Evolutionary conservation across 2,113 vertebrate genomes (phyloP), one percentile per base, ranked within the genome.

Genomic region (Cathartes aura): DNA sequence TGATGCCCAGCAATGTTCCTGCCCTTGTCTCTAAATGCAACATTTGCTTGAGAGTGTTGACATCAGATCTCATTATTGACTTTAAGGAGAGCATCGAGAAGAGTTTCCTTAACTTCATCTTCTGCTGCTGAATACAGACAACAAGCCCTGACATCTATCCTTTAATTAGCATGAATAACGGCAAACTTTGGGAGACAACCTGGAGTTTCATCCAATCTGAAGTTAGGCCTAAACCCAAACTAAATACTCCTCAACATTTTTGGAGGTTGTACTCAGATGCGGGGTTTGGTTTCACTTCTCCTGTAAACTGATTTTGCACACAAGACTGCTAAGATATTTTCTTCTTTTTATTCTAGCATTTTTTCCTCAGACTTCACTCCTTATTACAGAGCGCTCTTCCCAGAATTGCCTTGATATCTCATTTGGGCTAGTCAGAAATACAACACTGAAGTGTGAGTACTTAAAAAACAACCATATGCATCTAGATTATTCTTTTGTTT

Each of bases 141-240:
- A 94, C 67, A 82, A 92, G 78, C 47, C 84, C 60, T 66, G 70
- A 75, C 58, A 68, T 14, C 36, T 72, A 32, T 20, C 34, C 58
- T 95, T 89, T 80, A 96, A 93, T 85, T 79, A 88, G 27, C 15
- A 43, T 45, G 27, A 91, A 92, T 48, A 90, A 79, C 40, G 16
- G 20, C 26, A 87, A 87, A 53, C 34, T 84, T 34, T 43, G 42
- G 60, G 89, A 89, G 43, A 64, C 47, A 71, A 82, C 19, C 26
- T 43, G 18, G 55, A 84, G 60, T 70, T 91, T 89, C 56, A 78
- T 34, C 40, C 48, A 40, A 42, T 53, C 45, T 72, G 48, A 96
- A 93, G 40, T 50, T 27, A 82, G 89, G 87, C 42, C 81, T 87
- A 74, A 95, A 52, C 47, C 59, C 64, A 96, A 93, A 95, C 43